Base-by-base conservation (phyloP, 23 tunicate genomes). In the Pegea sp. region DNA sequence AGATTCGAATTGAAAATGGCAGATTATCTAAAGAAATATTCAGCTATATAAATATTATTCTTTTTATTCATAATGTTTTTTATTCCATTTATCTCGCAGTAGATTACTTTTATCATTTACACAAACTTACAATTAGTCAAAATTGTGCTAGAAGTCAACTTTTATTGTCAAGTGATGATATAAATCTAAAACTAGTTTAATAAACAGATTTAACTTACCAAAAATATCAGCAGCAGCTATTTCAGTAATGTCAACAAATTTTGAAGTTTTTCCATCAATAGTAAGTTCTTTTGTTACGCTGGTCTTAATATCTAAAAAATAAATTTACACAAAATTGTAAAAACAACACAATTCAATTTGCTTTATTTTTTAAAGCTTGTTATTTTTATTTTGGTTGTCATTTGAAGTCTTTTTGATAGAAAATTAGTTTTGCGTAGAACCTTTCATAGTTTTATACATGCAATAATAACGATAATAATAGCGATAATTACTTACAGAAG, bases 1-100 rank as follows among this genome's bases (percentile, higher is more conserved):
- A 48, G 23, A 87, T 64, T 0, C 88, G 59, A 13, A 87, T 76
- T 1, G 96, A 87, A 52, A 42, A 87, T 0, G 96, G 96, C 4
- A 87, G 74, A 24, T 61, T 53, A 23, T 69, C 96, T 75, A 25
- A 29, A 63, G 43, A 56, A 30, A 74, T 0, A 0, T 56, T 0
- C 21, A 28, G 56, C 20, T 11, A 51, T 51, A n/a, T n/a, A n/a
- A n/a, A n/a, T n/a, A n/a, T n/a, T n/a, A n/a, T n/a, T n/a, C n/a
- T 38, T 8, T 38, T 38, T 38, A 38, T 38, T 38, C 16, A 38
- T 11, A 38, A 8, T 8, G 16, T 8, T 38, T 38, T 38, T 8
- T 38, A 8, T 38, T 38, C 13, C 11, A 38, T 8, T 8, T 8
- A 8, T 38, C 16, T 38, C 16, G 11, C 16, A 16, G 11, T 38